Base-by-base conservation (phyloP, 2,797 vertebrate genomes). In the Platyrinchus mystaceus region DNA sequence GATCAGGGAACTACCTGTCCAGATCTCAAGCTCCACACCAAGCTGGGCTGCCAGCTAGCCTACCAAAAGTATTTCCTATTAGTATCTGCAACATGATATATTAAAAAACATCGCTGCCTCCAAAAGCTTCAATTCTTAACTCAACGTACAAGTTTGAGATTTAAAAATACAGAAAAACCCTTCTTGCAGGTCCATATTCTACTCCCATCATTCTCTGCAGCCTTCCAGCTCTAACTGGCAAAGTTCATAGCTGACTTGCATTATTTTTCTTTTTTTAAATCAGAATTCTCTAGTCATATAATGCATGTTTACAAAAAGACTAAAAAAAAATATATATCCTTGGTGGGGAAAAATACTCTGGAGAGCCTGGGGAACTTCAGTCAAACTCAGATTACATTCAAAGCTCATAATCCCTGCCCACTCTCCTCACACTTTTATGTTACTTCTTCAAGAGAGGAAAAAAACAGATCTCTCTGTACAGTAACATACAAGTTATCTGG, bases 121-220 rank as follows among this genome's bases (percentile, higher is more conserved):
- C 2, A 1, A 68, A 85, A 83, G 34, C 23, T 44, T 36, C 8
- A 39, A 9, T 21, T 64, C 75, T 84, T 39, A 60, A 63, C 39
- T 32, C 76, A 18, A 32, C 0, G 1, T 56, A 74, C 0, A 2
- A 37, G 10, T 26, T 44, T 0, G 1, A 19, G 15, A 62, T 46
- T 66, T 86, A 50, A 79, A 85, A 83, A 73, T 12, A 56, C 10
- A 63, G 18, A 30, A 6, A 44, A 69, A 77, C 6, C 3, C 12
- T 26, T n/a, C 10, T 62, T 80, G 49, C 14, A 6, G 5, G 8
- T 83, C 34, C 2, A 2, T 11, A 43, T 41, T 20, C 34, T 56
- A 56, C 20, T 69, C 47, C 13, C 8, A 49, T 23, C 21, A 28
- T 34, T 73, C 28, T 74, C 68, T 37, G 46, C 9, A 90, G 43